A percentile compares a stretch with the other conserved stretches of the same genome.
Conservation (phyloP, 2,113 vertebrate genomes). For the Peromyscus californicus region DNA sequence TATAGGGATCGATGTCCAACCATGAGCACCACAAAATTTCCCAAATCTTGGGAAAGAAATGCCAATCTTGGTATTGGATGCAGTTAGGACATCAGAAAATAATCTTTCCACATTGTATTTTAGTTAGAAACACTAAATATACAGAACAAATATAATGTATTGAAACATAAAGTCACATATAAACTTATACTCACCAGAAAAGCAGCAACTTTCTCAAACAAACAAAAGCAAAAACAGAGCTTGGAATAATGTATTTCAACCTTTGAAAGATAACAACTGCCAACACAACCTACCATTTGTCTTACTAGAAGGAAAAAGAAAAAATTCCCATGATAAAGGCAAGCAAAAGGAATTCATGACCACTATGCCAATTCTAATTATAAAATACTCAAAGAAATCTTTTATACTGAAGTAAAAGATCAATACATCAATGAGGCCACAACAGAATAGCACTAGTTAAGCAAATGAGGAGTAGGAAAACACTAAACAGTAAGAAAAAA, state of each 20-base stretch:
- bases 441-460: neutral
- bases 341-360: neutral
- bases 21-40: neutral
- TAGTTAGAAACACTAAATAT: neutral
- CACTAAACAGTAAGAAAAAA: neutral
- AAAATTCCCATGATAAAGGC: neutral
- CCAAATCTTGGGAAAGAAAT: neutral
- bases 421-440: neutral
- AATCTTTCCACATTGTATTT: neutral
- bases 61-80: neutral
- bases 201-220: neutral
- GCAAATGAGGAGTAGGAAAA: neutral
- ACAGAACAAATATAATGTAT: neutral
- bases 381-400: neutral
- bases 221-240: neutral
- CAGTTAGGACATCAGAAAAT: neutral
- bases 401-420: neutral
- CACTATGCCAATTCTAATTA: neutral
- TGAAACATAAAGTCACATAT: neutral
- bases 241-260: neutral
- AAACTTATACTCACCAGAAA: neutral
- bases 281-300: neutral
- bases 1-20: too few relatives aligned
- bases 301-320: neutral
- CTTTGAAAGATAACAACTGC: neutral